phyloP scores from a whole-genome alignment of 2,797 vertebrate species.

The Mus minutoides region DNA sequence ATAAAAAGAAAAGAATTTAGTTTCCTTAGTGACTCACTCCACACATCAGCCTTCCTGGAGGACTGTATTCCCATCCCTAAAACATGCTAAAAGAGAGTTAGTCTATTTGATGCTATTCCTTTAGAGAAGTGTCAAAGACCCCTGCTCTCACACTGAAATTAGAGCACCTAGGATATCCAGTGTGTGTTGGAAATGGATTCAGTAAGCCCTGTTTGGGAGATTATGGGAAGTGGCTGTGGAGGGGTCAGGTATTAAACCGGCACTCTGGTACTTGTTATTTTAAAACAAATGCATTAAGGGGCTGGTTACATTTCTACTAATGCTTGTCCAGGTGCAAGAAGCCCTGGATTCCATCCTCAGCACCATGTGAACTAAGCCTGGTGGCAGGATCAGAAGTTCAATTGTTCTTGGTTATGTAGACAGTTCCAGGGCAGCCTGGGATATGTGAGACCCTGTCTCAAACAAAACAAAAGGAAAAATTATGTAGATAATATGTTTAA shows the following conservation, averaged over 20 bases:
- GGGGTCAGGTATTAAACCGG: not conserved
- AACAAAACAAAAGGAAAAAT: not conserved
- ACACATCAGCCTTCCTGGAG: not conserved
- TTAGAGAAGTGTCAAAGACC: not conserved
- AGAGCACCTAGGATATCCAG: not conserved
- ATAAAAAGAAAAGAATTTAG: not conserved
- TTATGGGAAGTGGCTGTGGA: not conserved
- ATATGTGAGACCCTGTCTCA: not conserved
- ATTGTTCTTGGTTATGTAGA: not conserved
- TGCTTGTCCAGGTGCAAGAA: not conserved
- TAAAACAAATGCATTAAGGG: not conserved
- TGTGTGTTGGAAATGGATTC: constrained; percentile 34
- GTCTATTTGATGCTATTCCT: not conserved
- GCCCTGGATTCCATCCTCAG: not conserved
- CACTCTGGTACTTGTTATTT: not conserved
- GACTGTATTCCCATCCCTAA: not conserved
- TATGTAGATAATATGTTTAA: not conserved
- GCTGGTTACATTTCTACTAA: not conserved
- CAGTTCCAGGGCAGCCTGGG: not conserved
- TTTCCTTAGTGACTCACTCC: not conserved
- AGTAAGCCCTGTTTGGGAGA: not conserved
- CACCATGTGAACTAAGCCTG: not conserved
- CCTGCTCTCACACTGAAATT: not conserved
- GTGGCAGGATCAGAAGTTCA: not conserved
- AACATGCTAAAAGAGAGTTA: not conserved